Percentiles rank a stretch among this genome's conserved stretches.
Conservation (phyloP, 2,113 vertebrate genomes). For the Aplodontia rufa region DNA sequence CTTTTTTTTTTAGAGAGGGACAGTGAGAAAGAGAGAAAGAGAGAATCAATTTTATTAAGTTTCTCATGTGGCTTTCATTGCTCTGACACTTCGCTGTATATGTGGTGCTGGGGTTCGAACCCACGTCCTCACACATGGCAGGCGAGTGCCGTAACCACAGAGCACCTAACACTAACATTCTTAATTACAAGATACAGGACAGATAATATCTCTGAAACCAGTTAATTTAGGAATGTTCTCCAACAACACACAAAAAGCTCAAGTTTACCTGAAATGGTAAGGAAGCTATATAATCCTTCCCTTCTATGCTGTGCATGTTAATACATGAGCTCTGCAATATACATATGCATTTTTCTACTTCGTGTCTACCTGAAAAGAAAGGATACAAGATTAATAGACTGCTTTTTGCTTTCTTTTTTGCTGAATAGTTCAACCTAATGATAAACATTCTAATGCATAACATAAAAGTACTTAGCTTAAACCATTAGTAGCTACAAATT, state of each 20-base stretch:
- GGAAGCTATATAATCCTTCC: slow-evolving; percentile 96
- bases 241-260: not conserved
- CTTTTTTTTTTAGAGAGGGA: too few relatives aligned
- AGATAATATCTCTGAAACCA: not conserved
- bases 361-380: slow-evolving; percentile 71
- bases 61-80: too few relatives aligned
- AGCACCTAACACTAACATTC: slow-evolving; percentile 15
- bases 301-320: slow-evolving; percentile 95
- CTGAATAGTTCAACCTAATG: not conserved
- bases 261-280: slow-evolving; percentile 94
- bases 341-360: slow-evolving; percentile 91
- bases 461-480: slow-evolving; percentile 7
- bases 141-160: too few relatives aligned
- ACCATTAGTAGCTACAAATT: slow-evolving; percentile 8
- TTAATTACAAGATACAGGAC: not conserved
- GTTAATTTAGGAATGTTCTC: slow-evolving; percentile 19
- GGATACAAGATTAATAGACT: not conserved
- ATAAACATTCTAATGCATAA: slow-evolving; percentile 20
- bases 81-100: too few relatives aligned
- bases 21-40: too few relatives aligned
- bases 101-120: too few relatives aligned
- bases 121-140: too few relatives aligned
- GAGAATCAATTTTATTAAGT: too few relatives aligned
- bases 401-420: too few relatives aligned
- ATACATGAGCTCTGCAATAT: slow-evolving; percentile 95